Percentiles rank a stretch among this genome's conserved stretches.
These are phyloP conservation scores for Megaustenia siamemsis DNA, from an alignment of 2,888 invertebrate genomes.

Conservation along the genomic window DNA sequence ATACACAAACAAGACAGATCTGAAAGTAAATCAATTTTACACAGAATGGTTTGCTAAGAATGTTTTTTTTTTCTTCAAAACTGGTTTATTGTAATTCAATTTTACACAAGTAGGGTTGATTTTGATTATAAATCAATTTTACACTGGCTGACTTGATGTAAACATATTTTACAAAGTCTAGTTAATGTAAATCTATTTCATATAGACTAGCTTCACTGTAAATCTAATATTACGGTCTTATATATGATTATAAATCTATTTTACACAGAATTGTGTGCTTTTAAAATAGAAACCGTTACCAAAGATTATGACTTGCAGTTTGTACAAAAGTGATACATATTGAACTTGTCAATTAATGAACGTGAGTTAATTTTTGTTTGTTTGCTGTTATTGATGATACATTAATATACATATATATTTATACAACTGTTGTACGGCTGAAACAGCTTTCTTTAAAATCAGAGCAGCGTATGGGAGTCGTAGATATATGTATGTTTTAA, in stretches of 20 bases:
- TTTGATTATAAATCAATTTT: not conserved
- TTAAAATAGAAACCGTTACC: constrained; percentile 33
- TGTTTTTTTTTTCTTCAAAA: too few relatives aligned
- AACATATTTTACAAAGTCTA: not conserved
- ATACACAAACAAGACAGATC: too few relatives aligned
- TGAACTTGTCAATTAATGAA: not conserved
- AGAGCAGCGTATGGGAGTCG: not conserved
- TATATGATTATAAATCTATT: constrained; percentile 13
- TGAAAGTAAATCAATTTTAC: too few relatives aligned
- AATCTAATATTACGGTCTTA: not conserved
- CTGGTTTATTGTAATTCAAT: not conserved
- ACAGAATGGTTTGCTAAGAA: too few relatives aligned
- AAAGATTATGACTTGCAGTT: constrained; percentile 33
- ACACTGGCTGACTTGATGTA: not conserved
- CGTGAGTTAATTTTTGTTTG: not conserved
- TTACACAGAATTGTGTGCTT: constrained; percentile 20
- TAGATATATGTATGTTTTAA: too few relatives aligned
- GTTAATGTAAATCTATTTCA: constrained; percentile 9
- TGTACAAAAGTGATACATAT: constrained; percentile 42
- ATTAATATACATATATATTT: constrained; percentile 36
- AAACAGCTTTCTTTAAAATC: not conserved
- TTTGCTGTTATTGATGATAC: constrained; percentile 14
- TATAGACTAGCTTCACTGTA: not conserved
- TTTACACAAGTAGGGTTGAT: not conserved
- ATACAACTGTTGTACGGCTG: constrained; percentile 20